Percentiles rank a stretch among this genome's conserved stretches.
phyloP scores from a whole-genome alignment of 2,797 vertebrate genomes.

The Pseudotriccus pelzelni region DNA sequence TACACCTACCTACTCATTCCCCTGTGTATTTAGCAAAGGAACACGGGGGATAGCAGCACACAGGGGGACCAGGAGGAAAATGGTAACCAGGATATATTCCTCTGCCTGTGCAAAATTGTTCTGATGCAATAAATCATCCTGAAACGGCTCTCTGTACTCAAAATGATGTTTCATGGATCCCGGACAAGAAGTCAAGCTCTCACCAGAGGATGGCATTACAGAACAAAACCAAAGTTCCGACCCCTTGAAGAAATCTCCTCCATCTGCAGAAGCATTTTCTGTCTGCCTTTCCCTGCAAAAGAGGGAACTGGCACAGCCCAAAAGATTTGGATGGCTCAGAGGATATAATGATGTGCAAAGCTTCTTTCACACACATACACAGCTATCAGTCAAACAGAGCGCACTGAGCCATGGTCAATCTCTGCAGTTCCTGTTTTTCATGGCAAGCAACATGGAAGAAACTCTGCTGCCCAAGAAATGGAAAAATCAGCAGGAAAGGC shows the following conservation, averaged over 20 bases:
- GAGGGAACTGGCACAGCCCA: constrained; percentile 23
- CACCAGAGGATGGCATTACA: constrained; percentile 62
- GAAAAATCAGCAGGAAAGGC: constrained; percentile 6
- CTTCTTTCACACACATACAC: background rate
- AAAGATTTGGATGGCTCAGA: constrained; percentile 19
- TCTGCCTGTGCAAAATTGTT: constrained; percentile 35
- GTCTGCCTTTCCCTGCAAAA: constrained; percentile 42
- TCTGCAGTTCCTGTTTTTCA: background rate
- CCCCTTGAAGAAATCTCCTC: constrained; percentile 65
- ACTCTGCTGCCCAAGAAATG: background rate
- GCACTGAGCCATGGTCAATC: background rate
- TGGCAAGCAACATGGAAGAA: background rate
- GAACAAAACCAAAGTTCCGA: constrained; percentile 51
- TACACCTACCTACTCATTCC: background rate
- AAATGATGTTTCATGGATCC: constrained; percentile 58
- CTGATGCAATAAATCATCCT: constrained; percentile 60
- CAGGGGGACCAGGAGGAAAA: background rate
- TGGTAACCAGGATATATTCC: constrained; percentile 41
- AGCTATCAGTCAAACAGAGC: background rate
- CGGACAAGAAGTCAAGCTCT: constrained; percentile 63
- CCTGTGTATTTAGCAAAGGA: background rate
- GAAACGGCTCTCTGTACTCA: constrained; percentile 54
- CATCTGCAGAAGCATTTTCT: constrained; percentile 42
- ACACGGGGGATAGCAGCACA: background rate
- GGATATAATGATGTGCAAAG: background rate